Evolutionary conservation across 2,797 vertebrate genomes (phyloP), one percentile per base, ranked within the genome.

Genomic region (Malacoraja senta): DNA sequence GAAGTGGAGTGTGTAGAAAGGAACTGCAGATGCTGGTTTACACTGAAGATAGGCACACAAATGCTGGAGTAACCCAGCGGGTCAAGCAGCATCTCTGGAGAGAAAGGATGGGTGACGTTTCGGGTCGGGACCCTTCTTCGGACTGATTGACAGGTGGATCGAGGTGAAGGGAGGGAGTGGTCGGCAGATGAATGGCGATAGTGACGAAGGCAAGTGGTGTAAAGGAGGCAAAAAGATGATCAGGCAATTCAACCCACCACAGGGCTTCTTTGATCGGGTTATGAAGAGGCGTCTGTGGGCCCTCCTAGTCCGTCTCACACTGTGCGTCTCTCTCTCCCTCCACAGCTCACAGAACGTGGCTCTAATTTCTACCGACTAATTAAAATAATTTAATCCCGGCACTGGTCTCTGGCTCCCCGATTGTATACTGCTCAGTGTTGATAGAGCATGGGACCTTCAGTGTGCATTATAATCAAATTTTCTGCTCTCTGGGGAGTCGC

Each of bases 401-500:
- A n/a, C 63, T 88, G n/a, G 84, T 65, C 84, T 88, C 84, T 63
- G 2, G 63, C n/a, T 88, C 84, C 84, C 84, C n/a, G n/a, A 88
- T 88, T 88, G 84, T 21, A 32, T 88, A 88, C 84, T 88, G 84
- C 63, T 35, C 84, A 88, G 84, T 68, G 84, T 32, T 88, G 84
- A 88, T 68, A 88, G 84, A 88, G 61, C 84, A 88, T n/a, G n/a
- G 84, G 65, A 88, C 84, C 65, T 88, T 88, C 84, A 88, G 63
- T 68, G 61, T 68, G 84, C 84, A 88, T 88, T 88, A 88, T 68
- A 88, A 88, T 88, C 84, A 88, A 88, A 88, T 88, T 88, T 88
- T 88, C 84, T 88, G 84, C 84, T 68, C 84, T 88, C 84, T 88
- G 61, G 84, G 84, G 84, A 88, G 63, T 65, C 63, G 9, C 17